Evolutionary conservation across 2,113 vertebrate genomes (phyloP), one percentile per base, ranked within the genome.

Genomic region (Gymnogyps californianus): DNA sequence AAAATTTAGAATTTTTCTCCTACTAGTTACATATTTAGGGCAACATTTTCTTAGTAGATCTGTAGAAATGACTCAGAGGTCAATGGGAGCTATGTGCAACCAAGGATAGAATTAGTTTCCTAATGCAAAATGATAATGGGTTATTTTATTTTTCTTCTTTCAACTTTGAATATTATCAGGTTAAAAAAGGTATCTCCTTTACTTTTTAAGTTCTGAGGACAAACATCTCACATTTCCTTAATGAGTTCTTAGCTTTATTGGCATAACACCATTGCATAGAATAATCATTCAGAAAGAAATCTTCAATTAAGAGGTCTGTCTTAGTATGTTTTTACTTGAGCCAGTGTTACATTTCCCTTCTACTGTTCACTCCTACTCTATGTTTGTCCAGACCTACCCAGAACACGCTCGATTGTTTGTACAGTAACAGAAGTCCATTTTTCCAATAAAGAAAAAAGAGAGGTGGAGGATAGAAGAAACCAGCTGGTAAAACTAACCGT

Each of bases 371-470:
- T 87, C 94, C 64, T 83, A 49, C 28, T 69, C 10, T 66, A 29
- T 77, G 57, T 95, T 97, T 97, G 58, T 59, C 83, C 67, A 90
- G 64, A 83, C 31, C 40, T 55, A 83, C 47, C 22, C 80, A 93
- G 87, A 91, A 94, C 49, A 93, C 1, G 8, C 28, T 75, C 2
- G 2, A 82, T 57, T 95, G 47, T 96, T 97, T 97, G 84, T 81
- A 90, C 64, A 94, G 85, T 93, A 95, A 93, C 36, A 83, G 49
- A 93, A 93, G 71, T 81, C 42, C 49, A n/a, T 85, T 92, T 94
- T 78, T 70, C 46, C 57, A 58, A 78, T 38, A 89, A 78, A 75
- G 83, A 90, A 94, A 93, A 69, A 77, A 84, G 83, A 86, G 54
- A 76, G 47, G 13, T 51, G 47, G 49, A 94, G 42, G 31, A 87